Evolutionary conservation across 2,113 vertebrate genomes (phyloP).

Genomic region (Myotis lucifugus): DNA sequence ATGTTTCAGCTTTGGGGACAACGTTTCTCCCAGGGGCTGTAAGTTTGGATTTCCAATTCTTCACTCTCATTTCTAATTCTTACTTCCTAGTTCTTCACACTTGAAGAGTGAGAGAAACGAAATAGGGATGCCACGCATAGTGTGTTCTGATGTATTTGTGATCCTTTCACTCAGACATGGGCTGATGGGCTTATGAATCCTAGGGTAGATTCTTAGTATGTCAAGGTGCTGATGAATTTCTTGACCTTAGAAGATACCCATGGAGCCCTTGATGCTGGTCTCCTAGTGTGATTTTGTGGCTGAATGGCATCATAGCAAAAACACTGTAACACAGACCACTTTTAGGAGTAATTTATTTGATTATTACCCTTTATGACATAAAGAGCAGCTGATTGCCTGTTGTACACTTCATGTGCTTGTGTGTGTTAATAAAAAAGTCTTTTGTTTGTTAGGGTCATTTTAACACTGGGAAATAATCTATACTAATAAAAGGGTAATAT

Average conservation of each 20-base stretch:
- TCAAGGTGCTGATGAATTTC: neutral
- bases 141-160: neutral
- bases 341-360: neutral
- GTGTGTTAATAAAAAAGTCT: neutral
- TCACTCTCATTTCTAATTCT: conserved; percentile 22
- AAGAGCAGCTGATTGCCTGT: neutral
- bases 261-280: neutral
- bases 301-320: neutral
- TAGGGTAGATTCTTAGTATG: neutral
- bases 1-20: neutral
- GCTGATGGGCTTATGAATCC: neutral
- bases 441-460: neutral
- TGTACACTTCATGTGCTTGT: neutral
- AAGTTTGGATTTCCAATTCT: neutral
- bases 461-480: neutral
- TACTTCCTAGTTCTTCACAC: neutral
- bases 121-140: neutral
- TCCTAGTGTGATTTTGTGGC: neutral
- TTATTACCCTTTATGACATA: neutral
- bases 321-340: neutral
- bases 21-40: neutral
- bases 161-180: neutral
- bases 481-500: no score
- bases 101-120: neutral
- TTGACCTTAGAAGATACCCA: neutral